A percentile compares a stretch with the other conserved stretches of the same genome.
phyloP scores from a whole-genome alignment of 2,888 invertebrate species.

The Tachina lurida region DNA sequence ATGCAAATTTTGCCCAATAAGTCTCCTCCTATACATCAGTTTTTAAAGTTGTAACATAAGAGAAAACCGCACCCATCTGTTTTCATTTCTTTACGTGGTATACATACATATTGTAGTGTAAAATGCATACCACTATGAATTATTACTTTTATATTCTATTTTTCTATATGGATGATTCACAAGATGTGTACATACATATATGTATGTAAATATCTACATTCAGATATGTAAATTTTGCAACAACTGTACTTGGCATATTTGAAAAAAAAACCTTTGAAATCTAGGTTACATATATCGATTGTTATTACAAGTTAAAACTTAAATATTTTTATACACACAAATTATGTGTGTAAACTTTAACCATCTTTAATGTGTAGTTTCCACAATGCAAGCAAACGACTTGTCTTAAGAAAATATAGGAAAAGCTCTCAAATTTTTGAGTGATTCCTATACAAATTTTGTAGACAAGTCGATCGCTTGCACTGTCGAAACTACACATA shows the following conservation, averaged over 20 bases:
- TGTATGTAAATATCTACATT: neutral
- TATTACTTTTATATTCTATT: slow-evolving; percentile 1
- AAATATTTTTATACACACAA: no score
- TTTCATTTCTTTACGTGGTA: slow-evolving; percentile 21
- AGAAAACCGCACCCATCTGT: slow-evolving; percentile 63
- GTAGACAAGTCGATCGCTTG: no score
- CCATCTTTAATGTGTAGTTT: no score
- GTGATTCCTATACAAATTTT: no score
- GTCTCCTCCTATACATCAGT: slow-evolving; percentile 32
- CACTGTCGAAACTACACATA: no score
- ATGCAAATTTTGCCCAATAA: slow-evolving; percentile 48
- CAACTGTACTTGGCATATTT: slow-evolving; percentile 55
- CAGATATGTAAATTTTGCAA: slow-evolving; percentile 29
- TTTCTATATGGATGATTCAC: slow-evolving; percentile 55
- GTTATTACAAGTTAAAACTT: neutral
- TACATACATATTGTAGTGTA: neutral
- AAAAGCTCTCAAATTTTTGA: no score
- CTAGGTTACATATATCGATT: slow-evolving; percentile 10
- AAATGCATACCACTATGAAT: slow-evolving; percentile 14
- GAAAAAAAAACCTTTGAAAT: neutral
- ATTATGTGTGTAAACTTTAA: no score
- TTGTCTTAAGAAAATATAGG: no score
- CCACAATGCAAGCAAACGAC: no score
- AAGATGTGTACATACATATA: neutral
- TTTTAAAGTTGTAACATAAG: slow-evolving; percentile 27